Evolutionary conservation across 2,888 invertebrate species (phyloP), one percentile per base, ranked within the genome.

Genomic region (Marronus borbonicus): DNA sequence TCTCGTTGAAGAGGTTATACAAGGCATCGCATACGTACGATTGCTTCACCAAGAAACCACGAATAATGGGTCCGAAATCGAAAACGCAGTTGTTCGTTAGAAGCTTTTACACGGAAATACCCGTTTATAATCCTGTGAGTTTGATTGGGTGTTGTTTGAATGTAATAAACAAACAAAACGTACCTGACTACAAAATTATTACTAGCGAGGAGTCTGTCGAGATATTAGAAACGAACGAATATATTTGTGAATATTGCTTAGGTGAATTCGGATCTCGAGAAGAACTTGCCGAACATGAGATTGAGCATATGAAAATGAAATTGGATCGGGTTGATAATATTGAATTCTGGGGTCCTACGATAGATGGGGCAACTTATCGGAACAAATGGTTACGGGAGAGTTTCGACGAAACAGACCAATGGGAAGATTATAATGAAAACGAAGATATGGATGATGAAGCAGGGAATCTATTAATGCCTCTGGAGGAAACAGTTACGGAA

Each of bases 241-340:
- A 85, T 20, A 75, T 82, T 50, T 89, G 89, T 82, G 84, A 83
- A 76, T 85, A 86, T 81, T 89, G 89, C 78, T 80, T 83, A 0
- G 72, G 83, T 76, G 81, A 82, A 39, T 88, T 87, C 79, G 84
- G 83, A 39, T 86, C 86, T 77, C 81, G 84, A 20, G 85, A 86
- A 69, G 80, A 85, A 5, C 81, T 89, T 69, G 86, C 88, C 0
- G 36, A 85, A 14, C 89, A 89, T 77, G 88, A 89, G 83, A 76
- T 84, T 1, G 44, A 64, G 36, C 89, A 89, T 79, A 86, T 89
- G 76, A 86, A 85, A 75, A 84, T 88, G 14, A 86, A 87, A 64
- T 80, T 88, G 62, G 79, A 82, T 10, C 81, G 80, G 65, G 86
- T 88, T 3, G 89, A 88, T 79, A 82, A 83, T 60, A 84, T 86